These are phyloP conservation scores for Glyptemys insculpta DNA, from an alignment of 2,797 vertebrate genomes.

Conservation along the genomic window DNA sequence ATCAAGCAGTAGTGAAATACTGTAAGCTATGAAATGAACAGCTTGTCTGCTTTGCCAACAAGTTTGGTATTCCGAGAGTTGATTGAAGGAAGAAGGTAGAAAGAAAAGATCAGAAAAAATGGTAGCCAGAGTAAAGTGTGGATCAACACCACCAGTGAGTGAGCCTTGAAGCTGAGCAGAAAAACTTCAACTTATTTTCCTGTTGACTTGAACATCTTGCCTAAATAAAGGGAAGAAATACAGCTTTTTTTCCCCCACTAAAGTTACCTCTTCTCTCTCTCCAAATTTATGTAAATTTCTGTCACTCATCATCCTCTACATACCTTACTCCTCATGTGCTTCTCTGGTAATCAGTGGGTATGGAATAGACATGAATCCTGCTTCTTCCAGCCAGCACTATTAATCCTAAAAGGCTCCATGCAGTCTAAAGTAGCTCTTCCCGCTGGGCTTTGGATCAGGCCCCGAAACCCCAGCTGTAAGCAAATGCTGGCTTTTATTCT, in stretches of 20 bases:
- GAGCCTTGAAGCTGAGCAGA: not conserved
- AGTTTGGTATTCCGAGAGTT: not conserved
- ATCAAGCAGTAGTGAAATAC: not conserved
- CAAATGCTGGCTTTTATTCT: not conserved
- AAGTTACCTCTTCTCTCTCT: not conserved
- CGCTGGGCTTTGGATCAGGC: not conserved
- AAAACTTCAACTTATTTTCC: not conserved
- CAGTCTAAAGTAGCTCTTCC: not conserved
- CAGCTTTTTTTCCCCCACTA: not conserved
- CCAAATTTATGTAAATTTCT: not conserved
- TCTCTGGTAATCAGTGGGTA: not conserved
- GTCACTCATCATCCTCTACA: not conserved
- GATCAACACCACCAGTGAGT: not conserved
- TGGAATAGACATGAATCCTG: not conserved
- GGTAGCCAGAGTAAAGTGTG: not conserved
- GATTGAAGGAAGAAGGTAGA: not conserved
- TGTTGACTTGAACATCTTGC: not conserved
- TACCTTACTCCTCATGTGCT: not conserved
- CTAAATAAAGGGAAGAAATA: not conserved
- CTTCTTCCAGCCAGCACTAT: not conserved
- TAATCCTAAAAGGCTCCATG: accelerated
- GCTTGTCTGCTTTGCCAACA: not conserved
- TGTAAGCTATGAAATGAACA: not conserved
- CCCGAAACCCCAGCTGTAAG: not conserved
- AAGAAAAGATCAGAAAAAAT: not conserved